Percentiles rank a stretch among this genome's conserved stretches.
These are phyloP conservation scores for Collichthys lucidus DNA, from an alignment of 2,113 vertebrate genomes.

Conservation along the genomic window DNA sequence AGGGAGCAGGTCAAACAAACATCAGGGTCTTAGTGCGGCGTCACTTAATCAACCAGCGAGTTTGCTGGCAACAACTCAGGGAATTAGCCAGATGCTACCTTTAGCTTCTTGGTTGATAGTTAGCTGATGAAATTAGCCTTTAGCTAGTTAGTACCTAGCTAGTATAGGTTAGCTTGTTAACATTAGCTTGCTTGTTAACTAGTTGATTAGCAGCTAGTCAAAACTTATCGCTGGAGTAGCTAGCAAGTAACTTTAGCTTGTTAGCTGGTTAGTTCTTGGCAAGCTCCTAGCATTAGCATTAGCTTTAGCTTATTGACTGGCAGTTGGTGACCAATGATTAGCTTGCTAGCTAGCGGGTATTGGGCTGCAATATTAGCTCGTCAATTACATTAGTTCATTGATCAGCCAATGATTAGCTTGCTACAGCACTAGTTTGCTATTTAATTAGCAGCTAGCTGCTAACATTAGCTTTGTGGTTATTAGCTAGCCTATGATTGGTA, in stretches of 20 bases:
- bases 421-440: no score
- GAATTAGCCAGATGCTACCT: no score
- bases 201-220: no score
- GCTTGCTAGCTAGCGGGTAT: neutral
- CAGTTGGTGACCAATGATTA: no score
- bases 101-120: neutral
- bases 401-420: no score
- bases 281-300: neutral
- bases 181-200: neutral
- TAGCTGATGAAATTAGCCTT: neutral
- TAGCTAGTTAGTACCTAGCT: neutral
- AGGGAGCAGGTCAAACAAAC: fast-evolving
- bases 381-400: neutral
- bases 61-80: no score
- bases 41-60: no score
- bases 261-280: neutral
- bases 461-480: neutral
- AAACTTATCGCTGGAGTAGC: no score
- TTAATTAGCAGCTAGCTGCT: neutral
- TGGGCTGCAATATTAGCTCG: neutral
- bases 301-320: neutral
- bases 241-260: no score
- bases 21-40: no score
- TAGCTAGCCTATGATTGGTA: neutral
- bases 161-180: neutral